Base-by-base conservation (phyloP, 1,140 invertebrate genomes). In the Bombus huntii region DNA sequence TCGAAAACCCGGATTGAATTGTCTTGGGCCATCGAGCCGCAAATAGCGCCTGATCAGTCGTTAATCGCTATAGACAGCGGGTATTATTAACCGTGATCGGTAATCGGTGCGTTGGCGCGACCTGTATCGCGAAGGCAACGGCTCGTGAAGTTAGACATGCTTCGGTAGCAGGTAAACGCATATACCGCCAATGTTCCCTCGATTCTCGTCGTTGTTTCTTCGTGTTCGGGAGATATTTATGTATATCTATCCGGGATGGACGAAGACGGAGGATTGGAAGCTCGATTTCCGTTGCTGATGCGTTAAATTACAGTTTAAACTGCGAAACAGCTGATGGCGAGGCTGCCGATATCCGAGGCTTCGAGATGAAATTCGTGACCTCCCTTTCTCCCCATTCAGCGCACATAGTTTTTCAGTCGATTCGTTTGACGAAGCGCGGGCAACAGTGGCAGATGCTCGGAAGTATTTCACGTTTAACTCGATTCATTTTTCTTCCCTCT, bases 251-350 rank as follows among this genome's bases (percentile, higher is more conserved):
- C 1, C 1, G 81, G 76, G 47, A 62, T 72, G 78, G 84, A 79
- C 66, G 79, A 74, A 87, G 44, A 86, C 31, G 78, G 68, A 83
- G 84, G 78, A 87, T 87, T 66, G 81, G 81, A 84, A 90, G 82
- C 88, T 92, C 90, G 89, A 90, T 53, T 53, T 53, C 88, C 92
- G 89, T 85, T 90, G 82, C 91, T 91, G 93, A 95, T 94, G 94
- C 94, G 94, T 95, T 95, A 95, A 95, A 95, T 95, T 95, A 94
- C 94, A 93, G 90, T 93, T 93, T 91, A 92, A 47, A 94, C 83
- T 92, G 89, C 89, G 89, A 81, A 81, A 86, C 82, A 86, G 88
- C 81, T 82, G 90, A 91, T 80, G 87, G 83, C 68, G 68, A 31
- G 59, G 68, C 77, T 66, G 70, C 53, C 83, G 89, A 88, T 90